Conservation (phyloP, 2,113 vertebrate species). For the human (Homo sapiens) region GRCh38 chr11:41389501-41390000, state of each 20-base stretch:
- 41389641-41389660: neutral
- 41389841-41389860: constrained; percentile 52
- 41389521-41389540: neutral
- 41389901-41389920: constrained; percentile 13
- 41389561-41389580: neutral
- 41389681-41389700: neutral
- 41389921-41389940: constrained; percentile 12
- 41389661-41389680: neutral
- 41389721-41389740: neutral
- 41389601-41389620: neutral
- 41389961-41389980: neutral
- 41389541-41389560: neutral
- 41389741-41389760: neutral
- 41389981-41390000: neutral
- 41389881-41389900: constrained; percentile 44
- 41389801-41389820: constrained; percentile 59
- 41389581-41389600: neutral
- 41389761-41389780: neutral
- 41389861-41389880: constrained; percentile 51
- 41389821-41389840: neutral
- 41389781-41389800: constrained; percentile 35
- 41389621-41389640: neutral
- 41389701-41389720: neutral
- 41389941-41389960: neutral
- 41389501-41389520: rapidly evolving